These are phyloP conservation scores for Falco cherrug DNA, from an alignment of 2,797 vertebrate species.

Conservation along the genomic window DNA sequence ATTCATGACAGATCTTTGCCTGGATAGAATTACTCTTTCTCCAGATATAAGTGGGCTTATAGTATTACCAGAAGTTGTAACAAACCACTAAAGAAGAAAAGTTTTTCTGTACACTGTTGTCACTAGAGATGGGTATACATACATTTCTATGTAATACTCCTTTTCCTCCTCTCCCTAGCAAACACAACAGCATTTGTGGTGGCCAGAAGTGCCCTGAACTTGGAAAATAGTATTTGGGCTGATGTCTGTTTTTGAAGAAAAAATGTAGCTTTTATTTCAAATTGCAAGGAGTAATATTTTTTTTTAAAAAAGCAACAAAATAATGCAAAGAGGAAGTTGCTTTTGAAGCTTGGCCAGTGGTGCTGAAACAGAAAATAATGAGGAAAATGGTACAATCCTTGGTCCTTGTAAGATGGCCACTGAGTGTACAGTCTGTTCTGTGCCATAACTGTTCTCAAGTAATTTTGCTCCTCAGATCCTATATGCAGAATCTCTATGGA, in stretches of 20 bases:
- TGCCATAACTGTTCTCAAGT: background rate
- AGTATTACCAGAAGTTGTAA: background rate
- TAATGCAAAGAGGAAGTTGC: background rate
- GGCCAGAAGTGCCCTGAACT: background rate
- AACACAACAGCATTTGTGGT: background rate
- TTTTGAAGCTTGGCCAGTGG: background rate
- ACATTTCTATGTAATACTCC: background rate
- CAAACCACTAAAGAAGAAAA: background rate
- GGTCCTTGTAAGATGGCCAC: background rate
- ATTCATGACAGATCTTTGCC: background rate
- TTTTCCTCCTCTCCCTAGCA: background rate
- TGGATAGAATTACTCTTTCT: background rate
- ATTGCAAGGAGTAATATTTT: background rate
- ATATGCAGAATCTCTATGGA: background rate
- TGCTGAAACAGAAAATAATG: background rate
- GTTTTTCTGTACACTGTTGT: background rate
- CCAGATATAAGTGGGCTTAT: fast-evolving
- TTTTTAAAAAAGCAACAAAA: no score
- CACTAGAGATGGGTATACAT: background rate
- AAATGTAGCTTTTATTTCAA: background rate
- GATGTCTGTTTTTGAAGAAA: background rate
- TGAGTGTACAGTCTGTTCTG: background rate
- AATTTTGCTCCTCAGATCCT: background rate
- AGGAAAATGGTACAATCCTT: background rate
- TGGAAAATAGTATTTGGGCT: background rate